Evolutionary conservation across 1,140 invertebrate genomes (phyloP), one percentile per base, ranked within the genome.

Genomic region (Pseudomyrmex cubaensis): DNA sequence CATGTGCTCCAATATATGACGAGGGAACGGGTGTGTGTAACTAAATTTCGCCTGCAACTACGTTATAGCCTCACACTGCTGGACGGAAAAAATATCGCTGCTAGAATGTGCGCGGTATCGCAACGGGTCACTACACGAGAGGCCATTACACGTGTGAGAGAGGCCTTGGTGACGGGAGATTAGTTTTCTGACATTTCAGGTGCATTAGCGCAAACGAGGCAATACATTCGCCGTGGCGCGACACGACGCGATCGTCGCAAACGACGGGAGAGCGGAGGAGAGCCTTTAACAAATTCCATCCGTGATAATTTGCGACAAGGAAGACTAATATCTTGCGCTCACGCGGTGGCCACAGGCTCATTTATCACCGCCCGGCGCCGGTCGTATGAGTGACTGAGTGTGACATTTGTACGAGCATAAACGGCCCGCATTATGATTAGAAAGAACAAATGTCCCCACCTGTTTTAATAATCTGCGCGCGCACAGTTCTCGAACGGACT

Each of bases 271-370:
- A n/a, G 8, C 25, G 4, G 48, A 3, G 25, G 46, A 59, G 54
- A 44, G n/a, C 76, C 54, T 70, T 70, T 48, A 50, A 78, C 54
- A 78, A 78, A 61, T 84, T 76, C 35, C 57, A 67, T 64, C 54
- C 62, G 56, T 61, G 82, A 84, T 84, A 62, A 78, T 80, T 76
- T 62, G 75, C 48, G 46, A 70, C 75, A 54, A 46, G 64, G 64
- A 69, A 78, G 74, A 80, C 75, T 62, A 64, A 84, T 80, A 84
- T 44, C 73, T 78, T 78, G 61, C 57, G 13, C 82, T 69, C 62
- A 25, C 66, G 50, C 50, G 70, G 20, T 15, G 57, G 70, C 75
- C 75, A 10, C 82, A 57, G 46, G 46, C 61, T 46, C 78, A 75
- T 83, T 75, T 25, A 63, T 82, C 78, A 75, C 22, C 4, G 25